phyloP scores from a whole-genome alignment of 2,113 vertebrate genomes.

The Proterorhinus semilunaris region DNA sequence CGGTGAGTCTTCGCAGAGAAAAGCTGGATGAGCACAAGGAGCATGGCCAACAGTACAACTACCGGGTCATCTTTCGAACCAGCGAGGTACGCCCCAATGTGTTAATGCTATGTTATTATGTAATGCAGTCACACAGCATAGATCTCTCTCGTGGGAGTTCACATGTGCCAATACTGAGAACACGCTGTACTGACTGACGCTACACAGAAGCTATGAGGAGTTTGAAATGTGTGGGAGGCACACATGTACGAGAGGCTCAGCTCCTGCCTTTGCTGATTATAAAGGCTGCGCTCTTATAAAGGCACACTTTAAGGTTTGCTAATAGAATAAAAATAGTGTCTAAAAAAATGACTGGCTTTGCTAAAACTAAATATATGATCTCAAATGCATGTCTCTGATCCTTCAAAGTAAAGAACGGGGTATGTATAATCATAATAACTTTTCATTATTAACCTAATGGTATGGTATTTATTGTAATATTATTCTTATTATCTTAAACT shows the following conservation, averaged over 20 bases:
- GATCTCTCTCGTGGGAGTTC: constrained; percentile 12
- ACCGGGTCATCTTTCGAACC: constrained; percentile 94
- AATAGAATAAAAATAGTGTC: not conserved
- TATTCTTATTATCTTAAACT: too few species aligned
- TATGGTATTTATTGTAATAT: too few species aligned
- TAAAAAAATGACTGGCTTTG: not conserved
- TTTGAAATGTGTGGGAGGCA: constrained; percentile 46
- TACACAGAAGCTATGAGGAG: constrained; percentile 26
- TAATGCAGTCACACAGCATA: not conserved
- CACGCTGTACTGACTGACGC: constrained; percentile 33
- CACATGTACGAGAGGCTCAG: constrained; percentile 23
- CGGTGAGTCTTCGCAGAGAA: constrained; percentile 94
- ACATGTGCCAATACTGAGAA: constrained; percentile 31
- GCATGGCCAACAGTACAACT: constrained; percentile 93
- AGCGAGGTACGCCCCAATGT: constrained; percentile 84
- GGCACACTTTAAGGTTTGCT: constrained; percentile 22
- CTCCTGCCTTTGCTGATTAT: constrained; percentile 4
- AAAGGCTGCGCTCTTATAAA: constrained; percentile 6
- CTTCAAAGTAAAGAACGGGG: too few species aligned
- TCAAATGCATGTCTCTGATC: not conserved
- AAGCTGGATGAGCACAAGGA: constrained; percentile 97
- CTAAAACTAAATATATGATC: not conserved
- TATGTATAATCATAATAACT: not conserved
- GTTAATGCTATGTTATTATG: not conserved
- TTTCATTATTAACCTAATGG: too few species aligned